These are phyloP conservation scores for Eupithecia inturbata DNA, from an alignment of 2,888 invertebrate genomes.

Conservation along the genomic window DNA sequence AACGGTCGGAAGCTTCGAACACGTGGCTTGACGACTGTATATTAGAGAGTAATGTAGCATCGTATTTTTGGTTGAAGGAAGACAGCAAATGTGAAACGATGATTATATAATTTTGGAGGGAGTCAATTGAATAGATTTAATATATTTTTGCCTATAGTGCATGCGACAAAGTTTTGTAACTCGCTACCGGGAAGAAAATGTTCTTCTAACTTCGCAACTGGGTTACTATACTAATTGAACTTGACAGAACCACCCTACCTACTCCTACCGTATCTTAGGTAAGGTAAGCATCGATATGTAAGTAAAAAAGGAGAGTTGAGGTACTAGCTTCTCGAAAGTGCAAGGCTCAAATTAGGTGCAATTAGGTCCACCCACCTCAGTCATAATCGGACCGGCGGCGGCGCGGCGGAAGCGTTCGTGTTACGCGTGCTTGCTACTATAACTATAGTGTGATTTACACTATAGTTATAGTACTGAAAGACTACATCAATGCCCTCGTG, in stretches of 20 bases:
- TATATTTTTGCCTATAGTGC: not conserved
- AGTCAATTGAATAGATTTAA: not conserved
- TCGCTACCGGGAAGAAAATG: not conserved
- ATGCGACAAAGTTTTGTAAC: not conserved
- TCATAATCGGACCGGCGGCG: too few relatives aligned
- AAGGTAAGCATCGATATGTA: too few relatives aligned
- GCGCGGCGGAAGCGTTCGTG: too few relatives aligned
- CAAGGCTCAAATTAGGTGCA: too few relatives aligned
- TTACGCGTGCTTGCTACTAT: too few relatives aligned
- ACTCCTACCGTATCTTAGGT: not conserved
- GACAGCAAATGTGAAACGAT: not conserved
- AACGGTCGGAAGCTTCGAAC: slow-evolving; percentile 34
- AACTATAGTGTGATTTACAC: too few relatives aligned
- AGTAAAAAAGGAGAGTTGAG: too few relatives aligned
- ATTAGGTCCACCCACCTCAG: too few relatives aligned
- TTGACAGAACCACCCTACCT: not conserved
- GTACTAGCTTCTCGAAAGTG: too few relatives aligned
- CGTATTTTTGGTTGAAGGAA: not conserved
- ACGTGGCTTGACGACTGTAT: slow-evolving; percentile 15
- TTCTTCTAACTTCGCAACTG: not conserved
- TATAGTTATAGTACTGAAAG: too few relatives aligned
- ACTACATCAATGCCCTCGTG: too few relatives aligned
- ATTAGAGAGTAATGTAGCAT: not conserved
- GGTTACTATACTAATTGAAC: not conserved
- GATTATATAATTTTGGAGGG: not conserved